These are phyloP conservation scores for Synanthedon formicaeformis DNA, from an alignment of 2,888 invertebrate genomes.

Conservation along the genomic window DNA sequence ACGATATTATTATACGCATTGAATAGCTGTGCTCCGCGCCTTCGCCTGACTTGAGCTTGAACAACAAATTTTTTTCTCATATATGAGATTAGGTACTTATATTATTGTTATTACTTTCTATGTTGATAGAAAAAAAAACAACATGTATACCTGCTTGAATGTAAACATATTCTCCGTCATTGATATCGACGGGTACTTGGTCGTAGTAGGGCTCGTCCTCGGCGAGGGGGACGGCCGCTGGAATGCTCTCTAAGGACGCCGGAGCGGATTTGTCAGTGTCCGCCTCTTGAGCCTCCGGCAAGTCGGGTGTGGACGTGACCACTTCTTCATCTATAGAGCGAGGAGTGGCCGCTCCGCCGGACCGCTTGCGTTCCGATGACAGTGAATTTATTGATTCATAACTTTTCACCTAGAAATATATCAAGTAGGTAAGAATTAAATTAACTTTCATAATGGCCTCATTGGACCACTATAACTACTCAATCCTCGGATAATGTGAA, in stretches of 20 bases:
- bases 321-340: slow-evolving; percentile 61
- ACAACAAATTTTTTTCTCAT: too few species aligned
- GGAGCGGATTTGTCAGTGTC: slow-evolving; percentile 54
- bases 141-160: slow-evolving; percentile 73
- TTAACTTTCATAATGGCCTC: too few species aligned
- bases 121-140: too few species aligned
- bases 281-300: slow-evolving; percentile 31
- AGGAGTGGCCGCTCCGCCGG: slow-evolving; percentile 63
- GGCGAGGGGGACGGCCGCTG: slow-evolving; percentile 31
- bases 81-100: too few species aligned
- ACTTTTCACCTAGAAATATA: slow-evolving; percentile 67
- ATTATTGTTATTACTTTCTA: too few species aligned
- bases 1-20: too few species aligned
- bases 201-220: slow-evolving; percentile 79
- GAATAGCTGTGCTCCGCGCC: too few species aligned
- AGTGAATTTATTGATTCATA: slow-evolving; percentile 75
- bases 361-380: slow-evolving; percentile 71
- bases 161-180: slow-evolving; percentile 81
- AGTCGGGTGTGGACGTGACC: slow-evolving; percentile 48
- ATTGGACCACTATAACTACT: too few species aligned
- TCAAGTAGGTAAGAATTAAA: neutral
- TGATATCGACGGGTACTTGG: slow-evolving; percentile 76
- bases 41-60: too few species aligned
- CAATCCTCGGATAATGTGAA: too few species aligned
- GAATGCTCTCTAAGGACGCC: slow-evolving; percentile 52